Evolutionary conservation across 2,888 invertebrate species (phyloP), one percentile per base, ranked within the genome.

Genomic region (Rambutsinella grinnellia): DNA sequence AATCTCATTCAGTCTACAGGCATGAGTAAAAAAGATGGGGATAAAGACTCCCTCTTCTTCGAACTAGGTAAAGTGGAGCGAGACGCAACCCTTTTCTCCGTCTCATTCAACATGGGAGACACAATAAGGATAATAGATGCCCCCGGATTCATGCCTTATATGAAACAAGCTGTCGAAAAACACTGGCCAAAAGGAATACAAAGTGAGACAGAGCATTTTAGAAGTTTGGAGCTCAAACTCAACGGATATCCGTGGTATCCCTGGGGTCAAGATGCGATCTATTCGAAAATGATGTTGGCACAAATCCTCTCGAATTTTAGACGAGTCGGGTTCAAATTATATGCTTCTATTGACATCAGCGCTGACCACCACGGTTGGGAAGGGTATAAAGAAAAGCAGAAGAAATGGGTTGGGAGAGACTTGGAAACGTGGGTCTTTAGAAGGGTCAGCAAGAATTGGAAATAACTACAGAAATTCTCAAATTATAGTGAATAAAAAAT

Each of bases 31-130:
- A 66, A 67, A 17, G 63, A 49, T 10, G 56, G 62, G 2, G 79
- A 79, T 56, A 76, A 76, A 47, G 81, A 81, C 24, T 72, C 76
- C 3, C 46, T 81, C 23, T 79, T 79, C 58, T 81, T 81, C 51
- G 81, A 79, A 62, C 27, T 69, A 27, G 62, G 57, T 3, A 15
- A 17, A 13, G 71, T 61, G 2, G 71, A 67, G 19, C 66, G 75
- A n/a, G 78, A 79, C 17, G 62, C 68, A 10, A 63, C 72, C 17
- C 27, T 79, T 1, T 79, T 79, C 72, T 47, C 58, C 1, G 51
- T 79, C 1, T 65, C 68, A 0, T 79, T 76, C 28, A 79, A 72
- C 27, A 21, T 36, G 61, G 13, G 47, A 15, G 68, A 77, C 21
- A 28, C 60, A 21, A 66, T 79, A 51, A 69, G 77, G 1, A 19